Base-by-base conservation (phyloP, 2,888 invertebrate genomes). In the Anodontia alba region DNA sequence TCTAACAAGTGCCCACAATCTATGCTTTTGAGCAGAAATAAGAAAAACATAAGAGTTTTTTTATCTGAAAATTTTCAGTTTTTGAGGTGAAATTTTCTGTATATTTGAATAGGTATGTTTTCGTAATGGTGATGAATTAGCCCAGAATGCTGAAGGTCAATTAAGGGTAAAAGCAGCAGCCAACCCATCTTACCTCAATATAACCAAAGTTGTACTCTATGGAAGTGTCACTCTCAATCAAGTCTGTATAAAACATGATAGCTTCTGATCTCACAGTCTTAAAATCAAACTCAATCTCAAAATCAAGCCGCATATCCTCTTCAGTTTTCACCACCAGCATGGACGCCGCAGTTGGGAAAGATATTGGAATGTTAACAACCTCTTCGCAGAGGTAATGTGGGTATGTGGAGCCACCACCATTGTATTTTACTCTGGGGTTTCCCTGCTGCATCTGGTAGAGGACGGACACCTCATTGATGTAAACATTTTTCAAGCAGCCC, bases 401-500 rank as follows among this genome's bases (percentile, higher is more conserved):
- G n/a, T 76, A 75, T 0, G 75, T 76, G 8, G 81, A 78, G 38
- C 82, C 72, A 0, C 90, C 90, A 12, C 91, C 91, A 80, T 89
- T 85, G 69, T 91, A 91, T 0, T 71, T 36, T n/a, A 77, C 74
- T 20, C 62, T 78, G 51, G 78, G 69, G 51, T 87, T 88, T 7
- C 81, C 80, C 38, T 79, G 67, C 26, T 83, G 78, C 57, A 98
- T 94, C 92, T 98, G 98, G 93, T 98, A 98, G 83, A 99, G 95
- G 87, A 99, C 97, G 0, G 98, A 98, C 42, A 98, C 96, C 92
- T 98, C 98, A 94, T 98, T 98, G 95, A 98, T 98, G 94, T 97
- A 98, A 68, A 98, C 97, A 94, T 98, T 98, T 93, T 98, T 98
- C 49, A 99, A 94, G 89, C 97, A 97, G 33, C 99, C 98, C 88